phyloP scores from a whole-genome alignment of 35 echinoderm and acorn worm genomes.

The Eucidaris tribuloides region DNA sequence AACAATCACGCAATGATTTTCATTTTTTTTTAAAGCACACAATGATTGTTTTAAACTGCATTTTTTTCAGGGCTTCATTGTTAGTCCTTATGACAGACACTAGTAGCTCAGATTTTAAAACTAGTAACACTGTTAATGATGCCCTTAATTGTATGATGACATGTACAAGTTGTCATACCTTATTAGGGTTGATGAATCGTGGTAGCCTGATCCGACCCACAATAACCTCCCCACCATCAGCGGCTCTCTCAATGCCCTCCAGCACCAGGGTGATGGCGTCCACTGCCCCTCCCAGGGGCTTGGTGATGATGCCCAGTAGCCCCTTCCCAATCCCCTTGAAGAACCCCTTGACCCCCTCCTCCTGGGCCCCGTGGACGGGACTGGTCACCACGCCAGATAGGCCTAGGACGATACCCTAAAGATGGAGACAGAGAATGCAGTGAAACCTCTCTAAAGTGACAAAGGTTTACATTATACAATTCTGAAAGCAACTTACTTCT shows the following conservation, averaged over 20 bases:
- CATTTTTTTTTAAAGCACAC: too few species aligned
- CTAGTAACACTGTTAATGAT: background rate
- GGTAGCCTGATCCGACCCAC: slow-evolving; percentile 64
- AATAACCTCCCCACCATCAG: slow-evolving; percentile 79
- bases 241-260: slow-evolving; percentile 92
- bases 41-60: too few species aligned
- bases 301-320: slow-evolving; percentile 75
- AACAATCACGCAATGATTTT: too few species aligned
- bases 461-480: too few species aligned
- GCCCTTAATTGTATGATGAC: background rate
- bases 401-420: slow-evolving; percentile 85
- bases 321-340: slow-evolving; percentile 96
- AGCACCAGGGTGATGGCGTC: slow-evolving; percentile 84
- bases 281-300: slow-evolving; percentile 77
- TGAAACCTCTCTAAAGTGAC: too few species aligned
- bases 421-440: background rate
- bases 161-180: slow-evolving; percentile 50
- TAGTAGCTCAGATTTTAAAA: too few species aligned
- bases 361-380: slow-evolving; percentile 84
- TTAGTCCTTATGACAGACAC: too few species aligned
- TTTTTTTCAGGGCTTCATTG: too few species aligned
- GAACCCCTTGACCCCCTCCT: slow-evolving; percentile 94
- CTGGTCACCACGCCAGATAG: slow-evolving; percentile 71
- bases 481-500: too few species aligned
- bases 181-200: slow-evolving; percentile 80